These are phyloP conservation scores for Oreohelix idahoensis DNA, from an alignment of 1,140 invertebrate genomes.

Conservation along the genomic window DNA sequence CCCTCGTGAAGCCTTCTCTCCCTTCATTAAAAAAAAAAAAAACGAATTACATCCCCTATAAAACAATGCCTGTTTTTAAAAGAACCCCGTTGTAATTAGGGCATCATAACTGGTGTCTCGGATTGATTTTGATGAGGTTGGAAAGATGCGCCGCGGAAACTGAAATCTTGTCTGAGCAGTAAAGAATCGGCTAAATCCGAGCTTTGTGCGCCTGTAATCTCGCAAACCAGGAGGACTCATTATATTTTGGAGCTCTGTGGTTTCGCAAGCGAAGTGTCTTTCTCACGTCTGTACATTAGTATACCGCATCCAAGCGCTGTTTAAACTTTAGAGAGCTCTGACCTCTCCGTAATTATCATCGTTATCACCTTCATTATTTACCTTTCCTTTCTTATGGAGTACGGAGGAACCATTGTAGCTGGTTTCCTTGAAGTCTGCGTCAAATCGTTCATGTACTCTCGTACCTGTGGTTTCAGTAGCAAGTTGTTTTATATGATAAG, in stretches of 20 bases:
- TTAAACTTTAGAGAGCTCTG: too few relatives aligned
- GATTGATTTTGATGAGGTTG: slow-evolving; percentile 4
- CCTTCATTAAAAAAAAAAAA: not conserved
- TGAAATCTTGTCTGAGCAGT: not conserved
- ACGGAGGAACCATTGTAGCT: too few relatives aligned
- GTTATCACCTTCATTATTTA: too few relatives aligned
- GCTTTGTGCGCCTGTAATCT: not conserved
- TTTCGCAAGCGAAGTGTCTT: not conserved
- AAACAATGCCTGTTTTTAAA: not conserved
- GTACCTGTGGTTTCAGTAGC: too few relatives aligned
- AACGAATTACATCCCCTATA: not conserved
- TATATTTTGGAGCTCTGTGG: not conserved
- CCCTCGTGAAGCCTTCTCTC: not conserved
- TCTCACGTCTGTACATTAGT: not conserved
- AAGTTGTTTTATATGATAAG: too few relatives aligned
- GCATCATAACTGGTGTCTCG: slow-evolving; percentile 3
- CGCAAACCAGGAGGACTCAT: not conserved
- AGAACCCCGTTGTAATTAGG: not conserved
- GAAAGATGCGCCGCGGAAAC: not conserved
- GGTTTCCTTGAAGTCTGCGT: too few relatives aligned
- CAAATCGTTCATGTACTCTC: too few relatives aligned
- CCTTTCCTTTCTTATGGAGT: too few relatives aligned
- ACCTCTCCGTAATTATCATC: too few relatives aligned
- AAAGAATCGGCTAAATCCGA: slow-evolving; percentile 2
- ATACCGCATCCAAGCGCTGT: not conserved